phyloP scores from a whole-genome alignment of 1,140 invertebrate genomes.

The Zaprionus kolodkinae region DNA sequence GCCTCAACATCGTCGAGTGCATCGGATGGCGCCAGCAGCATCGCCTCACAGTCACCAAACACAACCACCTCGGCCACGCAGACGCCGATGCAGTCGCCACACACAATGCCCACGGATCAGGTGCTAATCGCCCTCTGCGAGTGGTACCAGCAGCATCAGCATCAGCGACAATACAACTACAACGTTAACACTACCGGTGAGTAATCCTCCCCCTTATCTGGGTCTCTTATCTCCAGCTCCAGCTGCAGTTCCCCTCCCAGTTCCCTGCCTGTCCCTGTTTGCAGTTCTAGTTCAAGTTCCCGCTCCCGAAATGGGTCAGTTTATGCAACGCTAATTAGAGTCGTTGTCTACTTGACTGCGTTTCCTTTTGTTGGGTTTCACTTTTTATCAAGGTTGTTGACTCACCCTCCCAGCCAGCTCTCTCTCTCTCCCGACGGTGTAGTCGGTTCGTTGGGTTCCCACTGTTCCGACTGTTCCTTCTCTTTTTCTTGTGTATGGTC shows the following conservation, averaged over 20 bases:
- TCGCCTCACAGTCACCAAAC: slow-evolving; percentile 75
- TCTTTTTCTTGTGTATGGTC: slow-evolving; percentile 53
- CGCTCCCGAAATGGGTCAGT: slow-evolving; percentile 59
- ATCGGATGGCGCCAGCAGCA: slow-evolving; percentile 76
- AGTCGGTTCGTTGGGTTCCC: no score
- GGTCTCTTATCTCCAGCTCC: not conserved
- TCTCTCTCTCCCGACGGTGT: not conserved
- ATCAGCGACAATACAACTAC: slow-evolving; percentile 52
- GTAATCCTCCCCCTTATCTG: not conserved
- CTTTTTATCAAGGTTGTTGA: slow-evolving; percentile 77
- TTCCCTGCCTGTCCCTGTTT: not conserved
- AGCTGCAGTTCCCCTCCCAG: not conserved
- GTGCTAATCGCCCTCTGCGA: slow-evolving; percentile 79
- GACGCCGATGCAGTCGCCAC: slow-evolving; percentile 82
- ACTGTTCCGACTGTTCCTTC: not conserved
- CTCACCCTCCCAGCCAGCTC: slow-evolving; percentile 42
- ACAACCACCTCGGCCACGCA: slow-evolving; percentile 83
- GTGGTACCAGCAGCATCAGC: slow-evolving; percentile 59
- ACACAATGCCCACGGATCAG: slow-evolving; percentile 65
- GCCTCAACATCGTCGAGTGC: slow-evolving; percentile 63
- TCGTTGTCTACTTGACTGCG: slow-evolving; percentile 46
- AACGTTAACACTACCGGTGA: slow-evolving; percentile 41
- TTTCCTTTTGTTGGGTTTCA: slow-evolving; percentile 58
- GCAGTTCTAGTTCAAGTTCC: slow-evolving; percentile 4
- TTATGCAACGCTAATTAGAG: slow-evolving; percentile 41